phyloP scores from a whole-genome alignment of 2,888 invertebrate genomes.

The Pardosa pseudoannulata region DNA sequence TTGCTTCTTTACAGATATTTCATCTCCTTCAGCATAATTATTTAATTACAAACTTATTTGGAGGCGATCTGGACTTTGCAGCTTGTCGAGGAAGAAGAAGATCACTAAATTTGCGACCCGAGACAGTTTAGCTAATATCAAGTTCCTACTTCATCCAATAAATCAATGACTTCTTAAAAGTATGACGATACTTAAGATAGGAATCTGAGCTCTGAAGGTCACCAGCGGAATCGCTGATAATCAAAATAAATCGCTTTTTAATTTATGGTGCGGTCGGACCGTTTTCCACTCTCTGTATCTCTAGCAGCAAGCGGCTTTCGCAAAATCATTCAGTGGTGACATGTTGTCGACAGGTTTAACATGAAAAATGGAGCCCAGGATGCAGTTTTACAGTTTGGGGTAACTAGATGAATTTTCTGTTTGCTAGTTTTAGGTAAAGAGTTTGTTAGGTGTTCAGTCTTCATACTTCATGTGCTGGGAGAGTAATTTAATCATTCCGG shows the following conservation, averaged over 20 bases:
- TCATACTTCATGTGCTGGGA: neutral
- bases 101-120: neutral
- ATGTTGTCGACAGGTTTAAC: neutral
- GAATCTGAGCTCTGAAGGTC: neutral
- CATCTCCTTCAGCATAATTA: too few species aligned
- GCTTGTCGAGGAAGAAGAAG: too few species aligned
- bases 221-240: neutral
- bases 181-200: constrained; percentile 3
- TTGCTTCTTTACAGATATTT: too few species aligned
- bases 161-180: constrained; percentile 3
- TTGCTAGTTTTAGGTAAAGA: neutral
- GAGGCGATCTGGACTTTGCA: too few species aligned
- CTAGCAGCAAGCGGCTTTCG: neutral
- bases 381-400: neutral
- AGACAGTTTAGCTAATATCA: neutral
- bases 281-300: neutral
- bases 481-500: neutral
- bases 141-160: neutral
- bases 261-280: constrained; percentile 11
- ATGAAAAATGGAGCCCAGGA: neutral
- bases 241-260: constrained; percentile 2
- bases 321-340: neutral
- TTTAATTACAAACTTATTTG: too few species aligned
- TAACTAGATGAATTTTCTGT: neutral
- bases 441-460: neutral